phyloP scores from a whole-genome alignment of 2,113 vertebrate species.

The Tympanuchus pallidicinctus region DNA sequence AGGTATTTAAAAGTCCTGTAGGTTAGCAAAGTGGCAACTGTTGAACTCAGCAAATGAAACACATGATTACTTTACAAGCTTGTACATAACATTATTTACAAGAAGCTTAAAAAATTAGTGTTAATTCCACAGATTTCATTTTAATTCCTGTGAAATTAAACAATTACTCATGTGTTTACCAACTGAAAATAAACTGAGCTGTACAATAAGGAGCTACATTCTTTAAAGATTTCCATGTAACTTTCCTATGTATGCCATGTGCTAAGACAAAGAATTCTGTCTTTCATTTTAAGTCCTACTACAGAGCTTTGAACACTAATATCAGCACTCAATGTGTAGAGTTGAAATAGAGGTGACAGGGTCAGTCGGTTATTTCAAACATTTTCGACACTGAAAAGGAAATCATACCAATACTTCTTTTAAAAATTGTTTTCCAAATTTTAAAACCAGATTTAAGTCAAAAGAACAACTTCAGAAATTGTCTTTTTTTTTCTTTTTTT shows the following conservation, averaged over 20 bases:
- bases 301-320: background rate
- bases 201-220: constrained; percentile 1
- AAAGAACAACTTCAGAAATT: background rate
- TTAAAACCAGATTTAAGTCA: background rate
- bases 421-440: background rate
- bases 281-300: background rate
- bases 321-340: background rate
- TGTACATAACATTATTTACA: background rate
- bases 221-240: constrained; percentile 11
- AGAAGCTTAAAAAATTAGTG: constrained; percentile 27
- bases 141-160: constrained; percentile 30
- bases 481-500: background rate
- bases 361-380: background rate
- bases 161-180: constrained; percentile 31
- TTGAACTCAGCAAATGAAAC: constrained; percentile 13
- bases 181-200: background rate
- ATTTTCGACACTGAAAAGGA: background rate
- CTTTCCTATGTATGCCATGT: background rate
- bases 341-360: background rate
- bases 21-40: background rate
- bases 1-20: background rate
- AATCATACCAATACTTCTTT: background rate
- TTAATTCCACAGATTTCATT: constrained; percentile 26
- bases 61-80: constrained; percentile 7
- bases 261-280: background rate